Evolutionary conservation across 2,113 vertebrate species (phyloP).

Genomic region (Tetrax tetrax): DNA sequence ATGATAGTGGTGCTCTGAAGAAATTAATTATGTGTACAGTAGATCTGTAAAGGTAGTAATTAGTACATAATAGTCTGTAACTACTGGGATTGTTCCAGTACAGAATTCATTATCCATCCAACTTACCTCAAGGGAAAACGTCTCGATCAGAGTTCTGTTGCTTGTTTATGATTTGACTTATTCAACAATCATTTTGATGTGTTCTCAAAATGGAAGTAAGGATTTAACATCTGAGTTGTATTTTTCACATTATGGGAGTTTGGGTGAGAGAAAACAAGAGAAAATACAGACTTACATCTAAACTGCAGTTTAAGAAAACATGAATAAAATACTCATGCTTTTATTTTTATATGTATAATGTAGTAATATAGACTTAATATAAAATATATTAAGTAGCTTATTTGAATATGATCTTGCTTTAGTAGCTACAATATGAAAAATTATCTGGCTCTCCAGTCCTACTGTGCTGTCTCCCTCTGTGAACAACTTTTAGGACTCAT

Average conservation of each 20-base stretch:
- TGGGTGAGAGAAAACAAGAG: background rate
- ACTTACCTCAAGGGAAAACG: slow-evolving; percentile 31
- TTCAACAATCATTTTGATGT: background rate
- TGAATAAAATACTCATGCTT: background rate
- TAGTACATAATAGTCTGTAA: slow-evolving; percentile 70
- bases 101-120: slow-evolving; percentile 49
- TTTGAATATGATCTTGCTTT: background rate
- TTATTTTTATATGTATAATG: background rate
- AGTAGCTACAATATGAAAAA: background rate
- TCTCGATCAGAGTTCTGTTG: background rate
- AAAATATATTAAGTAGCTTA: background rate
- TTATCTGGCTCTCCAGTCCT: background rate
- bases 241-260: background rate
- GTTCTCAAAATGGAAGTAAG: background rate
- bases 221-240: background rate
- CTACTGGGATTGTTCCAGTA: slow-evolving; percentile 61
- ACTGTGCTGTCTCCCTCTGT: background rate
- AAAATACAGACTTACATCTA: background rate
- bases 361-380: background rate
- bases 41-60: slow-evolving; percentile 72
- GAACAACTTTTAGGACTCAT: background rate
- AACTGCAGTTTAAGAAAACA: background rate
- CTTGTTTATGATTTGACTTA: background rate
- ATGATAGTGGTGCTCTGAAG: slow-evolving; percentile 64
- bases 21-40: slow-evolving; percentile 73